phyloP scores from a whole-genome alignment of 2,888 invertebrate species.

The Ormia ochracea region DNA sequence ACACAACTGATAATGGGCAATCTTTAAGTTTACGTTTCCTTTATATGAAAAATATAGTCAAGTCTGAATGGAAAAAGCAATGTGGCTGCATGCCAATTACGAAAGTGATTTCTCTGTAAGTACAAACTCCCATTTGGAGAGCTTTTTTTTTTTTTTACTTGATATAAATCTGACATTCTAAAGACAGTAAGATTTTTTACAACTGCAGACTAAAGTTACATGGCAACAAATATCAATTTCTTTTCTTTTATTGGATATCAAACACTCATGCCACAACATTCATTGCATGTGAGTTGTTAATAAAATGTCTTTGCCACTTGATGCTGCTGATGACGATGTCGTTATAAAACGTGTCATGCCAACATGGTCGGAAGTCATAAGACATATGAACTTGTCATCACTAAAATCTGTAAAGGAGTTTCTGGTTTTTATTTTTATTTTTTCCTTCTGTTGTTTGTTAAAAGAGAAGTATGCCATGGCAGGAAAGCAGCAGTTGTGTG shows the following conservation, averaged over 20 bases:
- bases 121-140: conserved; percentile 47
- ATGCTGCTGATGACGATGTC: conserved; percentile 47
- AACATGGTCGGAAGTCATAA: conserved; percentile 72
- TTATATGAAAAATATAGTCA: neutral
- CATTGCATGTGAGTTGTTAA: conserved; percentile 51
- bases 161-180: conserved; percentile 54
- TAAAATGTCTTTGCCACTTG: conserved; percentile 57
- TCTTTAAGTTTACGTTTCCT: neutral
- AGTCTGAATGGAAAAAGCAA: conserved; percentile 4
- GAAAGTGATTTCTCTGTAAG: conserved; percentile 67
- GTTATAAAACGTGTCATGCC: conserved; percentile 67
- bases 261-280: neutral
- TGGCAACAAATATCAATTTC: conserved; percentile 22
- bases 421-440: conserved; percentile 1
- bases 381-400: conserved; percentile 66
- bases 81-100: conserved; percentile 66
- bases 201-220: neutral
- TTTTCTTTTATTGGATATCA: conserved; percentile 21
- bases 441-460: neutral
- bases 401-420: conserved; percentile 41
- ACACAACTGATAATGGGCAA: conserved; percentile 13
- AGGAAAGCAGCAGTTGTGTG: neutral
- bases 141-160: conserved; percentile 33
- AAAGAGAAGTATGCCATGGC: neutral
- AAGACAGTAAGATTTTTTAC: conserved; percentile 29